A percentile compares a stretch with the other conserved stretches of the same genome.
phyloP scores from a whole-genome alignment of 2,797 vertebrate genomes.

The Apogon hyalosoma region DNA sequence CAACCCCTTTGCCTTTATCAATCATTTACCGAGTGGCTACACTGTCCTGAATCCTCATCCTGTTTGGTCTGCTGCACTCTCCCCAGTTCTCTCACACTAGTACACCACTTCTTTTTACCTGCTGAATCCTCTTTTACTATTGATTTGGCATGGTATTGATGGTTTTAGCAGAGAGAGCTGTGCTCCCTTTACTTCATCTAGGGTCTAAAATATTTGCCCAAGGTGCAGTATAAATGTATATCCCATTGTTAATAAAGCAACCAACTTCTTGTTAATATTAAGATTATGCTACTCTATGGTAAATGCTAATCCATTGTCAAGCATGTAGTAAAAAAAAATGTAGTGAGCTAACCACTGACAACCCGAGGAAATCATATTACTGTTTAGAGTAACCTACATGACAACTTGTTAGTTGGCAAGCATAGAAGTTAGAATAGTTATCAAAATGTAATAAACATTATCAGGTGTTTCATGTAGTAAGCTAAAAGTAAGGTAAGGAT shows the following conservation, averaged over 20 bases:
- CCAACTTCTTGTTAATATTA: neutral
- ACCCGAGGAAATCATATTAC: too few species aligned
- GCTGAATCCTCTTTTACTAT: conserved; percentile 2
- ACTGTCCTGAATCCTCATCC: conserved; percentile 31
- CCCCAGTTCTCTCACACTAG: conserved; percentile 19
- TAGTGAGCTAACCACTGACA: too few species aligned
- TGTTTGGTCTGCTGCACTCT: conserved; percentile 19
- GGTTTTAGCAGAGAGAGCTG: conserved; percentile 17
- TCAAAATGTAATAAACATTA: too few species aligned
- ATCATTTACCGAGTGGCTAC: conserved; percentile 56
- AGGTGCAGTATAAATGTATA: neutral
- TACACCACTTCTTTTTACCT: conserved; percentile 3
- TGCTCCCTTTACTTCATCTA: neutral
- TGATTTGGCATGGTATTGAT: conserved; percentile 10
- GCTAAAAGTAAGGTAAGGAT: too few species aligned
- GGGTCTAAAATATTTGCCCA: neutral
- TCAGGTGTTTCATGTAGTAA: too few species aligned
- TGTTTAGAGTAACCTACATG: too few species aligned
- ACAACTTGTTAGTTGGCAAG: too few species aligned
- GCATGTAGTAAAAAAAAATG: too few species aligned
- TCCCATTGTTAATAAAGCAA: neutral
- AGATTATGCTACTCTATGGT: neutral
- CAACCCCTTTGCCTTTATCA: conserved; percentile 58
- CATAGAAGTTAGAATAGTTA: too few species aligned
- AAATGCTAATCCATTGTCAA: too few species aligned